Conservation (phyloP, 2,888 invertebrate genomes). For the Belgica antarctica region DNA sequence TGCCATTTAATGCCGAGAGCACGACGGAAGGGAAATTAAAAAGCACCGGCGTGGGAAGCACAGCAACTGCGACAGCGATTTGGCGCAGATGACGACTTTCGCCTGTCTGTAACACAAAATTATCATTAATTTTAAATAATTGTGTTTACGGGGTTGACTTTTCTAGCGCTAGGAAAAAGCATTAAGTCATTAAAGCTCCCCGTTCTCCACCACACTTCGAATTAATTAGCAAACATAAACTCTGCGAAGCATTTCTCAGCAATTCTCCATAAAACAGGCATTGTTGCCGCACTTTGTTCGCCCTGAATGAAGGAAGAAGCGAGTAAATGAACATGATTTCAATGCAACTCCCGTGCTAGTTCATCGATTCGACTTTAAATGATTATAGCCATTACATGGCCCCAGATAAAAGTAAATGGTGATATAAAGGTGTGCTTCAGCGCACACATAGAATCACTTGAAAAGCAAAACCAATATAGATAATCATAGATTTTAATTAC, state of each 20-base stretch:
- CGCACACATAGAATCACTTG: background rate
- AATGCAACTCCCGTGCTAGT: background rate
- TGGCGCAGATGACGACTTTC: constrained; percentile 21
- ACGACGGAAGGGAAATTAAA: constrained; percentile 13
- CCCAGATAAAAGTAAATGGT: constrained; percentile 9
- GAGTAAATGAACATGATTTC: background rate
- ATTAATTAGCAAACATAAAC: constrained; percentile 9
- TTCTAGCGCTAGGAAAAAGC: background rate
- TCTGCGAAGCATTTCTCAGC: background rate
- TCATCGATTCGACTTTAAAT: background rate
- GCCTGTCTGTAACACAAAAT: constrained; percentile 32
- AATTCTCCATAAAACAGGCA: too few species aligned
- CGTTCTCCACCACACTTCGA: too few species aligned
- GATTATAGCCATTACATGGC: background rate
- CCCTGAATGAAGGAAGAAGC: too few species aligned
- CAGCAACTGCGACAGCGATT: constrained; percentile 13
- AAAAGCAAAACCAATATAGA: constrained; percentile 19
- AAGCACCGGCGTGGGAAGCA: background rate
- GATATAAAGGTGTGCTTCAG: background rate
- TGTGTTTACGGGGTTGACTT: constrained; percentile 19
- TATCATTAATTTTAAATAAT: constrained; percentile 36
- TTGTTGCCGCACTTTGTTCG: too few species aligned
- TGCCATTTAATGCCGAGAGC: constrained; percentile 21
- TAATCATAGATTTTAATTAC: constrained; percentile 40
- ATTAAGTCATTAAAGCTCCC: constrained; percentile 13